Conservation (phyloP, 2,797 vertebrate species). For the Xenops minutus region DNA sequence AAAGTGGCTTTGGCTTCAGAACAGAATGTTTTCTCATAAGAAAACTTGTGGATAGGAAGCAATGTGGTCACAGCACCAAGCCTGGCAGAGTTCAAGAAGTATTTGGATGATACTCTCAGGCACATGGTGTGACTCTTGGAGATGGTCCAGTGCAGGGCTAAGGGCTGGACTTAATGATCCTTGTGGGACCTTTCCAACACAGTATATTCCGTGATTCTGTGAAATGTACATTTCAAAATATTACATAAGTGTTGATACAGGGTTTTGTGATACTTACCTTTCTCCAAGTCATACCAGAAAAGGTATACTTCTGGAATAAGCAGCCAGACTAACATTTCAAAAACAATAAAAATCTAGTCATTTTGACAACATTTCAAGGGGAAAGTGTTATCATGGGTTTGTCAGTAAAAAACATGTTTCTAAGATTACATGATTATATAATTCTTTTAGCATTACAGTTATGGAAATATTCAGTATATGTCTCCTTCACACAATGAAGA, state of each 20-base stretch:
- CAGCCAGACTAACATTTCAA: rapidly evolving
- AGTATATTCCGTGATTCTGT: background rate
- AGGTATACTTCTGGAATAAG: background rate
- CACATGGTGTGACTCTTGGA: background rate
- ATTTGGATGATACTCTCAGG: background rate
- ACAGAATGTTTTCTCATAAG: background rate
- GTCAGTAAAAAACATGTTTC: background rate
- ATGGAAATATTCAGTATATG: background rate
- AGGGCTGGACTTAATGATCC: background rate
- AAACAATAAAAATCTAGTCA: background rate
- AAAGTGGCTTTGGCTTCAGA: background rate
- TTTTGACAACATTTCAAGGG: background rate
- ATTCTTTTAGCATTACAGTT: background rate
- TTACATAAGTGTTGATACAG: background rate
- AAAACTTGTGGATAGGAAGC: background rate
- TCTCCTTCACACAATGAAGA: background rate
- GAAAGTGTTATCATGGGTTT: rapidly evolving
- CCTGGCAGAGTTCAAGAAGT: background rate
- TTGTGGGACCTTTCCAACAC: background rate
- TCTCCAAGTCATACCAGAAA: background rate
- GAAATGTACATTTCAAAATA: background rate
- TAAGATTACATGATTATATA: background rate
- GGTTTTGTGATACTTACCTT: background rate
- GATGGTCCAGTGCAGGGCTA: background rate
- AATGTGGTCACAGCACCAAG: background rate